phyloP scores from a whole-genome alignment of 2,888 invertebrate species.

The Molanna angustata region DNA sequence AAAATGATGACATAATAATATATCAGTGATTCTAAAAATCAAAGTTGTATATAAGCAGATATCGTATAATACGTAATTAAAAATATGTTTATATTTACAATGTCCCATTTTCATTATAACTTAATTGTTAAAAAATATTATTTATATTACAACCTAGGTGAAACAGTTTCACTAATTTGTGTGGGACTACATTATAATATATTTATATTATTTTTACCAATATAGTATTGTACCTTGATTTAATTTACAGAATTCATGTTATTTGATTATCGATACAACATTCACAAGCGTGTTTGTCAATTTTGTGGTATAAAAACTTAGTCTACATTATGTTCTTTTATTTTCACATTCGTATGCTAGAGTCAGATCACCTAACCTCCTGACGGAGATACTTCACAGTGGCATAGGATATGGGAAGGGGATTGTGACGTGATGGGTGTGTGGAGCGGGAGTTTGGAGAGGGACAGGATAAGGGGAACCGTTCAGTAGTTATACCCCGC shows the following conservation, averaged over 20 bases:
- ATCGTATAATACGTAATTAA: too few relatives aligned
- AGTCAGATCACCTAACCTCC: slow-evolving; percentile 10
- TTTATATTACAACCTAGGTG: slow-evolving; percentile 22
- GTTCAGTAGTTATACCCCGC: slow-evolving; percentile 49
- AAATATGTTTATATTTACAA: slow-evolving; percentile 18
- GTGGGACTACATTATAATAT: slow-evolving; percentile 16
- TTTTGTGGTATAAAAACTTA: slow-evolving; percentile 24
- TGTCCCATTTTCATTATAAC: slow-evolving; percentile 11
- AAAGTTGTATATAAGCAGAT: too few relatives aligned
- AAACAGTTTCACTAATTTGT: slow-evolving; percentile 20
- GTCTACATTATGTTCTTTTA: slow-evolving; percentile 11
- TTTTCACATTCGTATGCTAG: slow-evolving; percentile 17
- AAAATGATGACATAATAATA: too few relatives aligned
- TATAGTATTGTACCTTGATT: slow-evolving; percentile 23
- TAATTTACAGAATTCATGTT: slow-evolving; percentile 17
- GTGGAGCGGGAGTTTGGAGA: too few relatives aligned
- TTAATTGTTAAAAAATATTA: slow-evolving; percentile 8
- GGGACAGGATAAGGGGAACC: too few relatives aligned
- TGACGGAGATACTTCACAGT: too few relatives aligned
- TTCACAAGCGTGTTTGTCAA: slow-evolving; percentile 24
- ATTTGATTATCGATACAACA: slow-evolving; percentile 19
- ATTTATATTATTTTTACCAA: slow-evolving; percentile 14
- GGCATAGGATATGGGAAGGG: too few relatives aligned
- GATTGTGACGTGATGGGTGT: too few relatives aligned
- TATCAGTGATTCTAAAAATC: too few relatives aligned